phyloP scores from a whole-genome alignment of 1,140 invertebrate genomes.

The Drosophila ambigua region DNA sequence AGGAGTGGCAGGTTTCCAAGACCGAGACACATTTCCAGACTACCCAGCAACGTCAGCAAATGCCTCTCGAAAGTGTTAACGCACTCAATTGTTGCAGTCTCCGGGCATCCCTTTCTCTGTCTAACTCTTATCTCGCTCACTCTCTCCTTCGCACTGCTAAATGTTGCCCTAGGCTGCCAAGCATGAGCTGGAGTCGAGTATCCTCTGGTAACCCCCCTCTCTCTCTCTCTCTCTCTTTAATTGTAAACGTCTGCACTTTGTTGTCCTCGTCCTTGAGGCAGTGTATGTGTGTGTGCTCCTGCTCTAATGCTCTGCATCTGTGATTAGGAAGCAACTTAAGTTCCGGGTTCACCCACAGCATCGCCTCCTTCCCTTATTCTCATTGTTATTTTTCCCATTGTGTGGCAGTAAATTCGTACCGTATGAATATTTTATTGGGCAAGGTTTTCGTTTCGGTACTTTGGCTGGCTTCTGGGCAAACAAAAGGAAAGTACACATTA shows the following conservation, averaged over 20 bases:
- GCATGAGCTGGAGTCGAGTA: background rate
- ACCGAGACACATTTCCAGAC: conserved; percentile 13
- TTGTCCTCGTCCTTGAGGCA: conserved; percentile 53
- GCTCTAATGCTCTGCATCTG: conserved; percentile 76
- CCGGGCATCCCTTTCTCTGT: background rate
- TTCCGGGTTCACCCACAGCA: conserved; percentile 30
- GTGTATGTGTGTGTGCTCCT: conserved; percentile 17
- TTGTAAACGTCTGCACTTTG: conserved; percentile 77
- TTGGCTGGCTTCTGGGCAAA: conserved; percentile 29
- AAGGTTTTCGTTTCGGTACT: conserved; percentile 8
- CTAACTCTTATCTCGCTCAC: conserved; percentile 16
- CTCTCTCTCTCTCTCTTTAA: conserved; percentile 42
- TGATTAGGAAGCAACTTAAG: conserved; percentile 64
- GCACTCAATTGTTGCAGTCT: conserved; percentile 60
- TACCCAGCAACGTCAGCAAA: conserved; percentile 49
- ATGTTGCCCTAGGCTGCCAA: conserved; percentile 1
- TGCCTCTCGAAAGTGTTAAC: conserved; percentile 75
- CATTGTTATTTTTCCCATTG: conserved; percentile 33
- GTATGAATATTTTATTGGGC: conserved; percentile 75
- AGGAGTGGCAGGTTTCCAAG: conserved; percentile 5
- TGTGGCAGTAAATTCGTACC: conserved; percentile 31
- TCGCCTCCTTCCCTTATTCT: background rate
- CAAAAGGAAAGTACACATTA: background rate
- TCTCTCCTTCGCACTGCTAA: conserved; percentile 1
- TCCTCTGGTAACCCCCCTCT: background rate